Conservation (phyloP, 2,113 vertebrate species). For the Tor tambroides region DNA sequence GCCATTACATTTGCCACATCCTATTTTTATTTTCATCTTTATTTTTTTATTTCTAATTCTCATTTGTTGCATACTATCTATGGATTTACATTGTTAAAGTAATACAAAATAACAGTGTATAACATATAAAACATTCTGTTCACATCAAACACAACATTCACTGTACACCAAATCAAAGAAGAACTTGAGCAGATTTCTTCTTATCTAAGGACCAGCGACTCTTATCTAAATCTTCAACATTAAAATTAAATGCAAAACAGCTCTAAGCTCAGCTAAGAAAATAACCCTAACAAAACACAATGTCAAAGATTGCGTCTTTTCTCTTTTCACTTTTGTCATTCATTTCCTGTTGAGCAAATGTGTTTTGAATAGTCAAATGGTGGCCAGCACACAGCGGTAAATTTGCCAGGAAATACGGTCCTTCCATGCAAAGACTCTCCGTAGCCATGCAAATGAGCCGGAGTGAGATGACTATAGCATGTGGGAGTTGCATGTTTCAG, state of each 20-base stretch:
- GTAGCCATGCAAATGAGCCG: conserved; percentile 17
- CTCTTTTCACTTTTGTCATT: not conserved
- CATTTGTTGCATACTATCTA: not conserved
- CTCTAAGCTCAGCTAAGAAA: not conserved
- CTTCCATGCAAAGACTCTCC: conserved; percentile 24
- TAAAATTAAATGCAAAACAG: conserved; percentile 19
- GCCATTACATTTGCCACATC: not conserved
- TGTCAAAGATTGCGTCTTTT: not conserved
- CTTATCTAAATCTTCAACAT: conserved; percentile 19
- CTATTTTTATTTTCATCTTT: too few species aligned
- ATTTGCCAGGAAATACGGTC: conserved; percentile 42
- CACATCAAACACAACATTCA: not conserved
- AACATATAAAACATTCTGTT: not conserved
- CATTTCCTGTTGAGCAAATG: conserved; percentile 4
- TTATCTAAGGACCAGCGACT: not conserved
- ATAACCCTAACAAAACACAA: not conserved
- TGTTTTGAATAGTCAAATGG: conserved; percentile 50
- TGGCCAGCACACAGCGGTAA: not conserved
- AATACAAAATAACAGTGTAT: not conserved
- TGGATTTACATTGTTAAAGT: not conserved
- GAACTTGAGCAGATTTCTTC: not conserved
- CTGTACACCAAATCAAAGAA: not conserved
- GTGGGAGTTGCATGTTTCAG: not conserved
- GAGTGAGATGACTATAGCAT: not conserved
- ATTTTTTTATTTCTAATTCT: not conserved